Base-by-base conservation (phyloP, 2,888 invertebrate genomes). In the Crocallis elinguaria region DNA sequence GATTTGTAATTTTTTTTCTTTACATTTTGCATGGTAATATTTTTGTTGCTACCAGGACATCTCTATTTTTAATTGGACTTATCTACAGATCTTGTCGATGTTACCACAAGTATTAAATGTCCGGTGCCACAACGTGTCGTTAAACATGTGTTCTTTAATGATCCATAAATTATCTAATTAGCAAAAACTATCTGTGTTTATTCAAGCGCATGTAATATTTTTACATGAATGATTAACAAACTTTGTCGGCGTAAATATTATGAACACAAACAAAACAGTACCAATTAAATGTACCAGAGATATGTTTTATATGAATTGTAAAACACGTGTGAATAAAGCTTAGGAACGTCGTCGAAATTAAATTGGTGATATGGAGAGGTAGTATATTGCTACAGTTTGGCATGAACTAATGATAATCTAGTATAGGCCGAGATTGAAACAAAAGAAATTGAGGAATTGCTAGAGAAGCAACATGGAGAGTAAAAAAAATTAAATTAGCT, bases 161-260 rank as follows among this genome's bases (percentile, higher is more conserved):
- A 37, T 33, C 43, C 53, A 54, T 54, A 43, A 49, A 54, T 54
- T 49, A 49, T 21, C 37, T 54, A 54, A 54, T 54, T 54, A 54
- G 43, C 48, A 48, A 43, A 48, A 43, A 43, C 27, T 43, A 38
- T 39, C 38, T 17, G 33, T 14, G 37, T 33, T 48, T 42, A 52
- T 46, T 41, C 52, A 37, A 30, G 41, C 39, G 44, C n/a, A 32
- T 13, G 30, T 37, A 30, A 43, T 38, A 29, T 54, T 54, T 44
- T 25, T 49, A 48, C 41, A 43, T 23, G 43, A 38, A 53, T 38
- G 42, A 37, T 49, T 48, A 43, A 43, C 43, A 48, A 48, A 43
- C 48, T 43, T 43, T 43, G 53, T 54, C 43, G 33, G 29, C 43
- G 39, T 49, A 44, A 48, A 53, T 43, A 53, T 19, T 21, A 33